These are phyloP conservation scores for Apodemus speciosus DNA, from an alignment of 2,113 vertebrate species.

Conservation along the genomic window DNA sequence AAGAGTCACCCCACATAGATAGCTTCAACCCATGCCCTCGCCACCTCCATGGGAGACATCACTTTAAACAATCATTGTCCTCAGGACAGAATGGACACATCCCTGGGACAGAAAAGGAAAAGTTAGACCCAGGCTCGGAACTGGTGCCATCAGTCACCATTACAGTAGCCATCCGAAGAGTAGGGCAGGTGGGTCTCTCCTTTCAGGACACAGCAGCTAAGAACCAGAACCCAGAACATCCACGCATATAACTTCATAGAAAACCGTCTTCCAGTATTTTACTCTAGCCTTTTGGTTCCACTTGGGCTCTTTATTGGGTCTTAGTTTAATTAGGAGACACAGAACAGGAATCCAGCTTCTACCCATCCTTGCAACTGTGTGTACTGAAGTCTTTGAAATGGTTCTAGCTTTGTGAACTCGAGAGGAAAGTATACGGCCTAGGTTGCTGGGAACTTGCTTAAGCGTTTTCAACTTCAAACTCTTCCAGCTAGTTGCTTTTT, in stretches of 20 bases:
- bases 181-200: neutral
- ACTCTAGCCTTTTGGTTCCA: neutral
- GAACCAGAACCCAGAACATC: constrained; percentile 1
- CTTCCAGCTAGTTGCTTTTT: neutral
- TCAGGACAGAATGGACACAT: neutral
- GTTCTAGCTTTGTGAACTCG: neutral
- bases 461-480: constrained; percentile 46
- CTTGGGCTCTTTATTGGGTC: constrained; percentile 69
- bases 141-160: neutral
- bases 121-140: accelerated
- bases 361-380: neutral
- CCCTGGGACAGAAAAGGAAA: neutral
- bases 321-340: constrained; percentile 72
- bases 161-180: neutral
- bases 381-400: constrained; percentile 45
- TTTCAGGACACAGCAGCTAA: neutral
- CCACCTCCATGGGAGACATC: neutral
- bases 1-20: neutral
- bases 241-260: constrained; percentile 1
- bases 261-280: neutral
- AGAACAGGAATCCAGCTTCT: constrained; percentile 43
- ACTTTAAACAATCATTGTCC: neutral
- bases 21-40: neutral
- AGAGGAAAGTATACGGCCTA: neutral
- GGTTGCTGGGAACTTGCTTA: constrained; percentile 13